These are phyloP conservation scores for rat (Rattus norvegicus) DNA, from an alignment of 2,113 vertebrate genomes.

Conservation along the genomic window GRCr8 NC_086020.1:114542501-114543000, in stretches of 20 bases:
- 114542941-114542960: neutral
- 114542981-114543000: neutral
- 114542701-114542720: neutral
- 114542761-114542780: neutral
- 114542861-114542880: neutral
- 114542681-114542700: neutral
- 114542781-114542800: neutral
- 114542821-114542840: neutral
- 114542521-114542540: neutral
- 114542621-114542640: neutral
- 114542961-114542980: neutral
- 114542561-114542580: neutral
- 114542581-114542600: neutral
- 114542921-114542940: neutral
- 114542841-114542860: neutral
- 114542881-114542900: neutral
- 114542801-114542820: neutral
- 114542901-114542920: neutral
- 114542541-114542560: neutral
- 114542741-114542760: neutral
- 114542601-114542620: neutral
- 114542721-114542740: neutral
- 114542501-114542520: neutral
- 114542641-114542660: conserved; percentile 7
- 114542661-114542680: neutral